A percentile compares a stretch with the other conserved stretches of the same genome.
These are phyloP conservation scores for Eupithecia centaureata DNA, from an alignment of 2,888 invertebrate species.

Conservation along the genomic window DNA sequence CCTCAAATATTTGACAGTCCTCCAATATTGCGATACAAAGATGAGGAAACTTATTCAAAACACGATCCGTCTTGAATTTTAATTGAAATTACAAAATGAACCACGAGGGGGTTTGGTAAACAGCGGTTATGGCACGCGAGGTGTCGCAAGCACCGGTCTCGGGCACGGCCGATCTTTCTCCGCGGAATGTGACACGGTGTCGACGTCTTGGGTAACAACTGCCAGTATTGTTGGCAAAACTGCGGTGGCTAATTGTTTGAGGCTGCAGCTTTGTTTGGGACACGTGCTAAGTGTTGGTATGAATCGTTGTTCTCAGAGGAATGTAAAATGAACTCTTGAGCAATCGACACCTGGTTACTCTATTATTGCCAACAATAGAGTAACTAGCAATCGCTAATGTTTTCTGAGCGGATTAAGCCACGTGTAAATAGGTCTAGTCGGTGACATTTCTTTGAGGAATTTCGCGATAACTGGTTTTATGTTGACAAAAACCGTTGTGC, in stretches of 20 bases:
- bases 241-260: conserved; percentile 48
- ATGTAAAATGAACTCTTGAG: conserved; percentile 4
- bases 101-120: conserved; percentile 65
- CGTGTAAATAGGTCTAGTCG: conserved; percentile 1
- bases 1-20: conserved; percentile 50
- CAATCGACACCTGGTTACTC: neutral
- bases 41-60: conserved; percentile 59
- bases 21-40: conserved; percentile 55
- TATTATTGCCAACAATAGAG: neutral
- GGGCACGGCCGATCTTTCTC: conserved; percentile 74
- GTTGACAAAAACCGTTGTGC: conserved; percentile 8
- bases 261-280: conserved; percentile 14
- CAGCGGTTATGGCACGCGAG: conserved; percentile 58
- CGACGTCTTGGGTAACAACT: conserved; percentile 44
- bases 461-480: conserved; percentile 6
- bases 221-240: conserved; percentile 43
- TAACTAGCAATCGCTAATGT: neutral
- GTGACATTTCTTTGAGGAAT: neutral
- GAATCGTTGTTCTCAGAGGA: neutral
- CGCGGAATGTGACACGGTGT: conserved; percentile 64
- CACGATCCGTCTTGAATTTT: conserved; percentile 69
- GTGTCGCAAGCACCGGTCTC: conserved; percentile 67
- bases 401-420: neutral
- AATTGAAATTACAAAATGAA: conserved; percentile 72
- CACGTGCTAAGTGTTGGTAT: conserved; percentile 12